Base-by-base conservation (phyloP, 2,797 vertebrate genomes). In the Acanthis flammea region DNA sequence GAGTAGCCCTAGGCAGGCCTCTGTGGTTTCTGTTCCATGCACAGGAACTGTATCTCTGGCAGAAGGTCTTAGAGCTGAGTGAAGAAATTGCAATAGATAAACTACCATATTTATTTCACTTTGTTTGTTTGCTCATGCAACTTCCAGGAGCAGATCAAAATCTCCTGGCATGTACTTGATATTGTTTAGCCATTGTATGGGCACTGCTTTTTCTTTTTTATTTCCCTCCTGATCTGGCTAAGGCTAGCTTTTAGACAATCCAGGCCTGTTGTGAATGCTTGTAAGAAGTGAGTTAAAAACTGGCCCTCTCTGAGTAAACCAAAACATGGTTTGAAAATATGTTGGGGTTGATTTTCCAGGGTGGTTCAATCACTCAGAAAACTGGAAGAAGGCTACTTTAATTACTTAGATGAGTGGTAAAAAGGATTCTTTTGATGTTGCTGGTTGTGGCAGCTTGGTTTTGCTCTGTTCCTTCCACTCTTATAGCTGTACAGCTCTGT, bases 81-180 rank as follows among this genome's bases (percentile, higher is more conserved):
- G 70, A 68, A 93, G 45, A 84, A 86, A 88, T 33, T 31, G 55
- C 51, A 92, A 6, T 47, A 75, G 94, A 89, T 81, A 65, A 86
- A 41, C 35, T 67, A 25, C 50, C 16, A 1, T 84, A 37, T 88
- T 93, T 50, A 81, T 76, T 95, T 93, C 50, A 58, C 47, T 89
- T 77, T 27, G 45, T 89, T 77, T 27, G 45, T 63, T 78, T 94
- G 55, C 77, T 90, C 5, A 1, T 60, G 55, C 51, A 81, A 57
- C 72, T 86, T 89, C 48, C 65, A 91, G 89, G 39, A 84, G 68
- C 65, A 93, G 71, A 90, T 86, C 50, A 68, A 50, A 94, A 79
- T 86, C 84, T 92, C 74, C 65, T 91, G 39, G 16, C 21, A 6
- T 37, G 51, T 78, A 18, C 91, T 76, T 91, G 70, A 54, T 91